A percentile compares a stretch with the other conserved stretches of the same genome.
These are phyloP conservation scores for Neria commutata DNA, from an alignment of 2,888 invertebrate species.

Conservation along the genomic window DNA sequence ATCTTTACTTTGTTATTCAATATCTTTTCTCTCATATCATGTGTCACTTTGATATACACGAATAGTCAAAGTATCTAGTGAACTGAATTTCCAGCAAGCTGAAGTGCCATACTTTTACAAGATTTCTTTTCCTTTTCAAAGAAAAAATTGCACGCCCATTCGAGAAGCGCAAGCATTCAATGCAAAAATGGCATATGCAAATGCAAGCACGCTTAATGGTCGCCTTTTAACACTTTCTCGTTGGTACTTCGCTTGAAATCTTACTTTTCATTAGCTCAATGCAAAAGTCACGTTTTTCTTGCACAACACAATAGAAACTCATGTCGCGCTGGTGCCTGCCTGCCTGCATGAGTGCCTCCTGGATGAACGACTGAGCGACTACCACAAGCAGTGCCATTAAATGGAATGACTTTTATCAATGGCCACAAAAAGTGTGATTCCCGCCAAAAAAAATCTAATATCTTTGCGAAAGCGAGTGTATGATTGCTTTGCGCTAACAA, in stretches of 20 bases:
- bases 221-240: slow-evolving; percentile 5
- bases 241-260: neutral
- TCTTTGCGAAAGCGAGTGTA: slow-evolving; percentile 18
- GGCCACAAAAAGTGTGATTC: neutral
- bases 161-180: too few relatives aligned
- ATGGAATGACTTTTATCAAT: slow-evolving; percentile 27
- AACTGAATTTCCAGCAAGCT: too few relatives aligned
- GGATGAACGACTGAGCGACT: neutral
- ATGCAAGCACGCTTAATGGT: neutral
- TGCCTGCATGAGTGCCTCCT: neutral
- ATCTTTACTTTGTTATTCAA: too few relatives aligned
- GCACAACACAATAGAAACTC: neutral
- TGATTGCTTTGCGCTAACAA: slow-evolving; percentile 2
- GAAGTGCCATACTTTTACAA: too few relatives aligned
- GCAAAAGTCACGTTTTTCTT: slow-evolving; percentile 15
- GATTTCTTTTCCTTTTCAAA: too few relatives aligned
- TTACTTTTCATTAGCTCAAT: slow-evolving; percentile 8
- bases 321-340: neutral
- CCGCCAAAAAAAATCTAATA: slow-evolving; percentile 19
- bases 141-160: too few relatives aligned
- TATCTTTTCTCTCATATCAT: too few relatives aligned
- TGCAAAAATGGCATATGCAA: too few relatives aligned
- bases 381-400: slow-evolving; percentile 16
- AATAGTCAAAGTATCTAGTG: too few relatives aligned
- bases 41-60: too few relatives aligned